Evolutionary conservation across 2,888 invertebrate species (phyloP).

Genomic region (Iphiclides podalirius): DNA sequence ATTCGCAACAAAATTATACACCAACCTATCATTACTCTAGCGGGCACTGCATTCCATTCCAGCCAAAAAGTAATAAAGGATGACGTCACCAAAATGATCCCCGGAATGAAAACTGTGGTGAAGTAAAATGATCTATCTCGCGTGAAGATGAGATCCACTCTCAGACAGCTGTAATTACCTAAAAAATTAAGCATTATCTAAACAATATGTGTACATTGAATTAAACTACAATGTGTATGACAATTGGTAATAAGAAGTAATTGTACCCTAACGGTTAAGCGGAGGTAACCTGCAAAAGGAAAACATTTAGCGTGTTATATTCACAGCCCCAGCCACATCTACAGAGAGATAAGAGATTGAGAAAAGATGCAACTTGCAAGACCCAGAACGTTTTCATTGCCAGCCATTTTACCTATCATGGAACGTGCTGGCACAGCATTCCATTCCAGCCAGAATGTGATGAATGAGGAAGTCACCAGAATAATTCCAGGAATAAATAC

Average conservation of each 20-base stretch:
- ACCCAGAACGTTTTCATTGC: constrained; percentile 62
- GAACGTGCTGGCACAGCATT: constrained; percentile 93
- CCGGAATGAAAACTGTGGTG: constrained; percentile 97
- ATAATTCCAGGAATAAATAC: constrained; percentile 95
- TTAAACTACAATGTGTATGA: constrained; percentile 41
- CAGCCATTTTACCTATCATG: constrained; percentile 87
- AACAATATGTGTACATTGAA: constrained; percentile 46
- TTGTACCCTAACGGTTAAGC: constrained; percentile 49
- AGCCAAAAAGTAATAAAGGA: constrained; percentile 99
- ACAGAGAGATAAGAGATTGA: constrained; percentile 31
- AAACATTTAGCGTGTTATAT: constrained; percentile 61
- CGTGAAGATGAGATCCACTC: constrained; percentile 95
- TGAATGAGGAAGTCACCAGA: constrained; percentile 91
- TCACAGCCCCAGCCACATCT: constrained; percentile 69
- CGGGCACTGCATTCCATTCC: constrained; percentile 98
- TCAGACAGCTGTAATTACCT: constrained; percentile 98
- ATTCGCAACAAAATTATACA: constrained; percentile 51
- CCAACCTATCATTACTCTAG: constrained; percentile 97
- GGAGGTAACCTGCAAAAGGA: constrained; percentile 50
- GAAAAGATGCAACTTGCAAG: constrained; percentile 58
- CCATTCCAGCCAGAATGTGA: constrained; percentile 95
- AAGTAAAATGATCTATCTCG: constrained; percentile 98
- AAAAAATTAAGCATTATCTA: constrained; percentile 73
- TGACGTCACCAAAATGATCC: constrained; percentile 97
- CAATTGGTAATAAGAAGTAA: constrained; percentile 34